Evolutionary conservation across 2,113 vertebrate species (phyloP), one percentile per base, ranked within the genome.

Genomic region (Campylorhamphus procurvoides): DNA sequence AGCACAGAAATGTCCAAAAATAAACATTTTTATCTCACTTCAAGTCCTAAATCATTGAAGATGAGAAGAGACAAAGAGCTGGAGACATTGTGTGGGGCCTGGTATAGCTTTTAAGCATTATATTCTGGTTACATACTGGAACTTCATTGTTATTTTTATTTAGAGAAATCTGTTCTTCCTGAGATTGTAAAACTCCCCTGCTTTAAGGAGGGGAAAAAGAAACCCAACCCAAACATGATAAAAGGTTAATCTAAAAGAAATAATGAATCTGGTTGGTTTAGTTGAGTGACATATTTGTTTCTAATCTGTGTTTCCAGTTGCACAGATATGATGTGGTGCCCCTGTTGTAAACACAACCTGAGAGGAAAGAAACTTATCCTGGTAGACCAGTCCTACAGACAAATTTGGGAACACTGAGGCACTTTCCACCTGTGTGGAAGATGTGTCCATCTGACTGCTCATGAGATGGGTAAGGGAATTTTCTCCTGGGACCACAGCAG

Each of bases 201-300:
- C 63, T 42, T n/a, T 44, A 28, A 31, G 28, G 5, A 29, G 18
- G 9, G 6, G 2, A 2, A 0, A 31, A 39, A 46, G 14, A 18
- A 4, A 0, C 0, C 19, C 4, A 0, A 0, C n/a, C 3, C 20
- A 40, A 59, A 27, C 20, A 60, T 23, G 28, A 49, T 47, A 33
- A 62, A 86, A 20, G 14, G 8, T 75, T 39, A 46, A 49, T 66
- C 47, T 47, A 85, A 91, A 90, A 68, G 23, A 60, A 93, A 78
- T 27, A n/a, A 55, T 23, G 6, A 2, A 28, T 40, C 18, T 56
- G 3, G 6, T 49, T 15, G 4, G 20, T 50, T 71, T 44, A 40
- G 12, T 1, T 60, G 49, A 72, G 59, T 7, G 11, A 7, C 18
- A 33, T 1, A 9, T 7, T 18, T 52, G 12, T 27, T 31, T 55